Evolutionary conservation across 2,888 invertebrate genomes (phyloP).

Genomic region (Spilosoma lubricipeda): DNA sequence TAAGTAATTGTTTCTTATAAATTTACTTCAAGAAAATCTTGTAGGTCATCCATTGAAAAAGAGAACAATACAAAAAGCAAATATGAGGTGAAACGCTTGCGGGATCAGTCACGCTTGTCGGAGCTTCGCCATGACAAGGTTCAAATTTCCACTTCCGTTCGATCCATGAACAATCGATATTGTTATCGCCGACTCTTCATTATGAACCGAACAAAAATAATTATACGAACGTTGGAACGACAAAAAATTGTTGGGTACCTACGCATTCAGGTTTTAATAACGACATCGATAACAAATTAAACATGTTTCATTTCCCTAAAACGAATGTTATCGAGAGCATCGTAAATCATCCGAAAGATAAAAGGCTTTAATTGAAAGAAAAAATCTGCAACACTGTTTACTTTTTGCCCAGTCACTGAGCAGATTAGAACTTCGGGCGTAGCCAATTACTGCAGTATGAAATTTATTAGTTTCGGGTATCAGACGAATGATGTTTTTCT

Average conservation of each 20-base stretch:
- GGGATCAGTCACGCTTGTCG: conserved; percentile 79
- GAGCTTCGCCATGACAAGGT: conserved; percentile 73
- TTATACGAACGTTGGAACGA: conserved; percentile 62
- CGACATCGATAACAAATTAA: conserved; percentile 55
- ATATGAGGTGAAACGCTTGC: conserved; percentile 76
- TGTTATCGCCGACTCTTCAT: conserved; percentile 77
- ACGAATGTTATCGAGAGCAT: conserved; percentile 60
- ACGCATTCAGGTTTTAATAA: conserved; percentile 56
- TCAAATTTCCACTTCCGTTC: conserved; percentile 82
- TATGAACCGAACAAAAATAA: conserved; percentile 77
- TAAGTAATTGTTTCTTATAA: conserved; percentile 32
- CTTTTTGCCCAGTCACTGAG: conserved; percentile 76
- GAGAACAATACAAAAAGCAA: conserved; percentile 70
- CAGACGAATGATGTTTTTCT: conserved; percentile 63
- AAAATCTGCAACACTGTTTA: conserved; percentile 71
- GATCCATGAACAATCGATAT: conserved; percentile 81
- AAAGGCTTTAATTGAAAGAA: conserved; percentile 80
- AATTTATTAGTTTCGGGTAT: conserved; percentile 74
- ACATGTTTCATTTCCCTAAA: conserved; percentile 58
- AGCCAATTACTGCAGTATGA: conserved; percentile 76
- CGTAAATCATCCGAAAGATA: conserved; percentile 78
- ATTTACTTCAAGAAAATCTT: conserved; percentile 40
- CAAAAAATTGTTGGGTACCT: conserved; percentile 56
- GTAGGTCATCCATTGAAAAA: conserved; percentile 61
- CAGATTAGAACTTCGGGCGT: conserved; percentile 80